phyloP scores from a whole-genome alignment of 1,140 invertebrate genomes.

The Drosophila pseudoananassae region DNA sequence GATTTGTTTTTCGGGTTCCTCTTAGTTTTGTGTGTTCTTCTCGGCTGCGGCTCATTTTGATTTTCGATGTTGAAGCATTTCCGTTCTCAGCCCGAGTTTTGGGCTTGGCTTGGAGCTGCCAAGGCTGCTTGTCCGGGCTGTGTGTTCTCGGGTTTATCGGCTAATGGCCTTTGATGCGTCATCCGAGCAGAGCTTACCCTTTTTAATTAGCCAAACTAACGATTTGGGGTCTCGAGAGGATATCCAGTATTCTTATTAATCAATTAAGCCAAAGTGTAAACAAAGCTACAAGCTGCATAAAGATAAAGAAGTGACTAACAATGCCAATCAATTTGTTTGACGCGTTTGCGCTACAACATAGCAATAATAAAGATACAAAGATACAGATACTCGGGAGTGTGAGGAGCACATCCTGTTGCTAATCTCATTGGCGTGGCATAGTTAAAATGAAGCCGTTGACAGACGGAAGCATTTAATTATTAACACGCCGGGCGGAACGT shows the following conservation, averaged over 20 bases:
- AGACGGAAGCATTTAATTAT: conserved; percentile 71
- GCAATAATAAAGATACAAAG: conserved; percentile 14
- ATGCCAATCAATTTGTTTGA: conserved; percentile 49
- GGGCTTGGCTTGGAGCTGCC: conserved; percentile 50
- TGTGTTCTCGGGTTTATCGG: conserved; percentile 52
- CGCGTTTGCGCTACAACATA: conserved; percentile 14
- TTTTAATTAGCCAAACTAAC: conserved; percentile 66
- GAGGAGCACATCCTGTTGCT: conserved; percentile 50
- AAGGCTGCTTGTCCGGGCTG: neutral
- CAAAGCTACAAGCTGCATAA: neutral
- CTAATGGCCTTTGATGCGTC: conserved; percentile 80
- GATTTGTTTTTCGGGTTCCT: conserved; percentile 25
- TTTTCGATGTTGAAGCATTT: conserved; percentile 63
- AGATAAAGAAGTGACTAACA: conserved; percentile 24
- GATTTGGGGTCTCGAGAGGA: conserved; percentile 11
- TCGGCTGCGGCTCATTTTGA: conserved; percentile 48
- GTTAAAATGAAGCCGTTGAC: conserved; percentile 40
- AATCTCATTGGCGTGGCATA: conserved; percentile 57
- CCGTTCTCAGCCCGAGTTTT: conserved; percentile 66
- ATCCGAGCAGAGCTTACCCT: conserved; percentile 57
- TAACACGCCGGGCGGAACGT: conserved; percentile 52
- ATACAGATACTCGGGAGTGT: neutral
- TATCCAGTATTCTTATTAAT: conserved; percentile 1
- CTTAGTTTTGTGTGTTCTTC: conserved; percentile 21
- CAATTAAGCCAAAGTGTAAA: neutral